Evolutionary conservation across 1,140 invertebrate genomes (phyloP), one percentile per base, ranked within the genome.

Genomic region (Venustaconcha ellipsiformis): DNA sequence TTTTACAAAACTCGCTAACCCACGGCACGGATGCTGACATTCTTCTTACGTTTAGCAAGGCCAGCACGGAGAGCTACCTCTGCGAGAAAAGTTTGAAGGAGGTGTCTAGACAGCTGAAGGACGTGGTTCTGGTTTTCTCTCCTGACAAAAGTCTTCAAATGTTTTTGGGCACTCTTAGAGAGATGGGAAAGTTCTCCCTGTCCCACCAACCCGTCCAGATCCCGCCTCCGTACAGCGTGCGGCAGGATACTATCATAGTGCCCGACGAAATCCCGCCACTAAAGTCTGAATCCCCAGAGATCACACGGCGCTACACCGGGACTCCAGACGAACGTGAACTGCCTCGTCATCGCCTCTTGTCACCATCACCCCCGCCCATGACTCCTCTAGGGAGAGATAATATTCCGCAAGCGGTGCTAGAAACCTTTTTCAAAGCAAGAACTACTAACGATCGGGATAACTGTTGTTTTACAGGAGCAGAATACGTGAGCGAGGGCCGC

Each of bases 1-100:
- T 80, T n/a, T 57, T 80, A 20, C 76, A 80, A 57, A 80, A 78
- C 63, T 73, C 79, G 2, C 67, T 80, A 65, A 76, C 72, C 14
- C 79, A 80, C 65, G 79, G 79, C 26, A 78, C 79, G 0, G 79
- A 80, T 23, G 76, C 79, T 11, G 79, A 80, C 55, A 73, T 80
- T 15, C 64, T 80, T 37, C 66, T 80, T 14, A 72, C 76, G 5
- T 75, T 75, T 12, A 77, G 78, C 70, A 80, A 80, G n/a, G 76
- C 74, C 0, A 76, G 55, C 26, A 70, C 70, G 14, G 79, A 80
- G 57, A 66, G 67, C 14, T 64, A 78, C 58, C 72, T 74, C n/a
- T 76, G 79, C n/a, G 79, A 80, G 60, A 72, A 69, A 57, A 80
- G 74, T 15, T 67, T 80, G 18, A 63, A 77, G 12, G 79, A 80